Base-by-base conservation (phyloP, 1,140 invertebrate genomes). In the Danaus plexippus region DNA sequence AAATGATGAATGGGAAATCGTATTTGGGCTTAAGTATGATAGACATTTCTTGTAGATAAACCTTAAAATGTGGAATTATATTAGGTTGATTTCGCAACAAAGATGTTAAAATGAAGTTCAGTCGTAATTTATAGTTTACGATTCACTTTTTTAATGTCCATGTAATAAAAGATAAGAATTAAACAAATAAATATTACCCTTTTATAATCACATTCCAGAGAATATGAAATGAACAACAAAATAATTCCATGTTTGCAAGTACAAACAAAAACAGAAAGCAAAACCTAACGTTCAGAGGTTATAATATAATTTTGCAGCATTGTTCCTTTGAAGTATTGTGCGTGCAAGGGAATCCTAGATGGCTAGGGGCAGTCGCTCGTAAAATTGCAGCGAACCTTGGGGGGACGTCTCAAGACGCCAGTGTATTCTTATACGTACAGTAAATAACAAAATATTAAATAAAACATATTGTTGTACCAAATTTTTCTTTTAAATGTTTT, bases 361-460 rank as follows among this genome's bases (percentile, higher is more conserved):
- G 54, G 67, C 70, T 70, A 76, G 73, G 80, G 82, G 80, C 74
- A 74, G 65, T 66, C 66, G 70, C 57, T 85, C 82, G 77, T 85
- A 82, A 85, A 85, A 83, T 80, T 83, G 80, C 80, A 85, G 61
- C 69, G 64, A 67, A 67, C 73, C 73, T 77, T 71, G 64, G 73
- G 80, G 78, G 69, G 73, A 80, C 72, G 77, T 85, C 82, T 85
- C 78, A 82, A 83, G 82, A 82, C 80, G 77, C 60, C 64, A 68
- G 77, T 81, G 82, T 80, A 83, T 85, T 85, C 82, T 82, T 80
- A 78, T 71, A 66, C 55, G 47, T 11, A 44, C 52, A 77, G 75
- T 70, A 73, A 54, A 72, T 41, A n/a, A 8, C 9, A 43, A 52
- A 59, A 32, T 11, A 54, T 6, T 32, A 45, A 51, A 61, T 57